These are phyloP conservation scores for Brachyistius frenatus DNA, from an alignment of 2,113 vertebrate genomes.

Conservation along the genomic window DNA sequence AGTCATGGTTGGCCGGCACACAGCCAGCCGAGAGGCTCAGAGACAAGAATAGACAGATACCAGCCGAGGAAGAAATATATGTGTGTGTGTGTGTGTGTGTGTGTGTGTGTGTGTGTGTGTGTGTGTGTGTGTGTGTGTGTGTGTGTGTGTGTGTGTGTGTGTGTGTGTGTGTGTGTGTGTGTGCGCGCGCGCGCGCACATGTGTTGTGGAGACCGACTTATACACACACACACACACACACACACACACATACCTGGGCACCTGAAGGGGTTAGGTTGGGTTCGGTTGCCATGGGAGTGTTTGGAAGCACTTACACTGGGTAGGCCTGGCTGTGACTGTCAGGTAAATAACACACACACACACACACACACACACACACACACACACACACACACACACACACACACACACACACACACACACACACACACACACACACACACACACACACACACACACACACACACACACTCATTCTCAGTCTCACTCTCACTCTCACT, in stretches of 20 bases:
- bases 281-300: constrained; percentile 79
- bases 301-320: constrained; percentile 68
- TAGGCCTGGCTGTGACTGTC: constrained; percentile 41
- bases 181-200: too few relatives aligned
- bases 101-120: constrained; percentile 54
- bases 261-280: constrained; percentile 69
- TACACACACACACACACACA: constrained; percentile 48
- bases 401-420: constrained; percentile 5
- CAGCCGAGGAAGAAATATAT: constrained; percentile 22
- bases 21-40: constrained; percentile 50
- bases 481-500: too few relatives aligned
- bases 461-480: constrained; percentile 11
- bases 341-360: constrained; percentile 65
- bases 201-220: constrained; percentile 74
- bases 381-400: not conserved
- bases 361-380: not conserved
- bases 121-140: constrained; percentile 33
- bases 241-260: constrained; percentile 64
- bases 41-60: constrained; percentile 68
- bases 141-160: constrained; percentile 50
- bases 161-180: too few relatives aligned
- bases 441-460: constrained; percentile 5
- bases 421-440: constrained; percentile 5
- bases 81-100: constrained; percentile 54
- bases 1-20: constrained; percentile 67